Conservation (phyloP, 1,140 invertebrate genomes). For the Pygmarrhopalites habei region DNA sequence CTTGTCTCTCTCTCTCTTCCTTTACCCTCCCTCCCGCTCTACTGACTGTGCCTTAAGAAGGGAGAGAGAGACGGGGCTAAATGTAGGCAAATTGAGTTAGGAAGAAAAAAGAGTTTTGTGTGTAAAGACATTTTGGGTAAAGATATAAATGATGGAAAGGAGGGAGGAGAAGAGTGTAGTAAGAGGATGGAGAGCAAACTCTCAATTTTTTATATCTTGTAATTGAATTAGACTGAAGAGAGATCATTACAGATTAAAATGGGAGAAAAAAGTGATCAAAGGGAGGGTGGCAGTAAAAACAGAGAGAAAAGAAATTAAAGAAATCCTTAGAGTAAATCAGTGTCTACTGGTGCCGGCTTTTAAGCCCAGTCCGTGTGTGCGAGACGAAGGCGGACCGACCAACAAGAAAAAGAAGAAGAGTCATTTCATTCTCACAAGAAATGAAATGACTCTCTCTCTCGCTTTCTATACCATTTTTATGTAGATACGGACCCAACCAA, state of each 20-base stretch:
- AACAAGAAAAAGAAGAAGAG: no score
- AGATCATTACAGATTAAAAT: conserved; percentile 40
- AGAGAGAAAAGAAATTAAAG: conserved; percentile 39
- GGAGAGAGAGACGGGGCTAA: background rate
- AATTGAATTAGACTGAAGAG: conserved; percentile 38
- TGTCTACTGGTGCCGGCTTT: conserved; percentile 12
- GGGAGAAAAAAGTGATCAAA: conserved; percentile 38
- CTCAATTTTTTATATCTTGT: conserved; percentile 35
- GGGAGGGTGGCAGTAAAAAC: conserved; percentile 38
- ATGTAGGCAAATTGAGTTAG: no score
- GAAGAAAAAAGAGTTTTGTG: no score
- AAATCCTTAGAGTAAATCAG: conserved; percentile 40
- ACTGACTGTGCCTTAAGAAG: no score
- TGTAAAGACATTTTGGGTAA: background rate
- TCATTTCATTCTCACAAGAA: no score
- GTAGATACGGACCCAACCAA: no score
- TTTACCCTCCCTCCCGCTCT: no score
- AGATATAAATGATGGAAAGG: conserved; percentile 6
- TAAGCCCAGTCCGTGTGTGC: no score
- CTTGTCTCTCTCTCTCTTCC: no score
- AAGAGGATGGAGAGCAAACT: background rate
- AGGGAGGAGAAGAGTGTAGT: no score
- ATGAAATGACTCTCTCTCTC: background rate
- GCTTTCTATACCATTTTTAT: no score
- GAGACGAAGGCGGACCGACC: no score